Base-by-base conservation (phyloP, 2,797 vertebrate genomes). In the Urosaurus nigricauda region DNA sequence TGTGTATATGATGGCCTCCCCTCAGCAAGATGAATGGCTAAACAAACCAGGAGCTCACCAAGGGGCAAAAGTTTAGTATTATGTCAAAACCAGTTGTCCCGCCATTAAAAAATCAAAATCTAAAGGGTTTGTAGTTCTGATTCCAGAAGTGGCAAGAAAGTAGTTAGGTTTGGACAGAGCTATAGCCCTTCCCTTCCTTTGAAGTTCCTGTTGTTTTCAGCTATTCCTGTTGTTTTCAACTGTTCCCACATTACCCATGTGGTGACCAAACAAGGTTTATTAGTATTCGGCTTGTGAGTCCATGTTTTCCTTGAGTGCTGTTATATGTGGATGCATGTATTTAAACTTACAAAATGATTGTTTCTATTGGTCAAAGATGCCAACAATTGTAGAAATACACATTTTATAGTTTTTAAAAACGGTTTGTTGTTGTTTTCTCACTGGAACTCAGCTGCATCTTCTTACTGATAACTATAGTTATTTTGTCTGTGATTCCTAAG, bases 401-500 rank as follows among this genome's bases (percentile, higher is more conserved):
- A 60, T 60, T 51, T 32, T 65, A 65, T 19, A 58, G 56, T 16
- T 21, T 87, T 71, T 73, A 40, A 92, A 40, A 92, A 47, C 35
- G 29, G 1, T 35, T 86, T 91, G 79, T 19, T 1, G 35, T 86
- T 91, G 79, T 19, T 5, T 11, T 21, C 63, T 6, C 6, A 8
- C 60, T 8, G 6, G 26, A 21, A 26, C 6, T 65, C 24, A 26
- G 24, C 29, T 68, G 29, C 65, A 68, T 68, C 65, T 68, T 68
- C 0, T 2, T 89, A 89, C 58, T 21, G 24, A 81, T 58, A 2
- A 16, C 24, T 60, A 40, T 81, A 16, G n/a, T 14, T 32, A n/a
- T 14, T 6, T 19, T 4, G 86, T 88, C 63, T 74, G 32, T 83
- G 43, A 89, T 89, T 79, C 91, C 88, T 93, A 32, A 0, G 79